Percentiles rank a stretch among this genome's conserved stretches.
These are phyloP conservation scores for Agrypnus murinus DNA, from an alignment of 2,888 invertebrate species.

Conservation along the genomic window DNA sequence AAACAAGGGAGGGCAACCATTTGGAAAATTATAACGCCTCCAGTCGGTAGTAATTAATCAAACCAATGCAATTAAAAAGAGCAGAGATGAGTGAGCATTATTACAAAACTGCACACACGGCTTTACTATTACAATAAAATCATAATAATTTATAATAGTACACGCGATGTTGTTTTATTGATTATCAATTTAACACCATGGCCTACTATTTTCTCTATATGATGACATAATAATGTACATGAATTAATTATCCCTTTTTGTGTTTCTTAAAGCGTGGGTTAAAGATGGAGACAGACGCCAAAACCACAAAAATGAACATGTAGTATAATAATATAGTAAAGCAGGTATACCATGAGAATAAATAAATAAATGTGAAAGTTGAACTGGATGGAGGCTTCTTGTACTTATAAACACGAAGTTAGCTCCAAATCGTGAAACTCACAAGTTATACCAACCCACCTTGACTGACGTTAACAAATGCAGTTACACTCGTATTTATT, in stretches of 20 bases:
- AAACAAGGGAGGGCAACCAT: constrained; percentile 16
- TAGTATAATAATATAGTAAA: background rate
- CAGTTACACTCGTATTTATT: constrained; percentile 12
- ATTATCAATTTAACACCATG: constrained; percentile 6
- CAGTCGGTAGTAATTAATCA: constrained; percentile 38
- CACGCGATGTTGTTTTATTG: constrained; percentile 8
- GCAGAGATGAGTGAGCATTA: constrained; percentile 39
- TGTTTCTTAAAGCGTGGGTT: background rate
- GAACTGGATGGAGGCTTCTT: background rate
- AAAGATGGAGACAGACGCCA: background rate
- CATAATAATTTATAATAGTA: background rate
- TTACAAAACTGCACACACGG: constrained; percentile 25
- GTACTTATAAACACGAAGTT: background rate
- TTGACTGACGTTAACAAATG: constrained; percentile 23
- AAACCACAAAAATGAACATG: background rate
- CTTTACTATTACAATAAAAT: background rate
- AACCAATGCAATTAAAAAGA: constrained; percentile 38
- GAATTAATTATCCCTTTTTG: no score
- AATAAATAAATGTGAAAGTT: constrained; percentile 7
- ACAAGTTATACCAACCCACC: constrained; percentile 7
- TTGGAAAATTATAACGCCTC: constrained; percentile 30
- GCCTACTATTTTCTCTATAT: constrained; percentile 4
- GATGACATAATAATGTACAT: no score
- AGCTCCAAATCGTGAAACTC: constrained; percentile 24
- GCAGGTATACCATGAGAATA: no score